Conservation (phyloP, 2,888 invertebrate species). For the Tenthredo amoena region DNA sequence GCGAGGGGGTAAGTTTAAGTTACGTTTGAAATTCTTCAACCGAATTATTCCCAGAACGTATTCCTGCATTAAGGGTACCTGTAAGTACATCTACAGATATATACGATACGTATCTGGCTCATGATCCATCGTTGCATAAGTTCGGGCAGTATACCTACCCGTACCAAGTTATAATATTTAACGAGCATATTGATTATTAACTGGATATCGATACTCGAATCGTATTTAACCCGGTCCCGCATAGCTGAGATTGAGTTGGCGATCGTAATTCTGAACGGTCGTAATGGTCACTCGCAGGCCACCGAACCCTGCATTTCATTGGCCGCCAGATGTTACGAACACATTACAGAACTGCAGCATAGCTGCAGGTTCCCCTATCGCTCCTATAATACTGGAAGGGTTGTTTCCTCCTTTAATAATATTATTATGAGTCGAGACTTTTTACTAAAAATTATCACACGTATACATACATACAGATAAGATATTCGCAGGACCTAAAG, state of each 20-base stretch:
- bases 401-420: background rate
- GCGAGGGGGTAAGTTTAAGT: background rate
- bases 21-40: background rate
- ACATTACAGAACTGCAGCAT: constrained; percentile 43
- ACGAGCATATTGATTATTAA: constrained; percentile 40
- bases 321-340: constrained; percentile 72
- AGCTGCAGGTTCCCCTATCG: background rate
- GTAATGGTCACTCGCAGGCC: constrained; percentile 73
- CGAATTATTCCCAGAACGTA: background rate
- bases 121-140: background rate
- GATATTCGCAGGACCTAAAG: background rate
- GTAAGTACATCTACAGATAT: background rate
- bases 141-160: background rate
- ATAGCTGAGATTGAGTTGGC: constrained; percentile 70
- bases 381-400: background rate
- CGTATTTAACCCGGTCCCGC: background rate
- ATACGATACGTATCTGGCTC: background rate
- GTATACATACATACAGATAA: too few relatives aligned
- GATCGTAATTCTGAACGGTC: constrained; percentile 71
- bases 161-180: constrained; percentile 10
- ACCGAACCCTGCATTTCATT: constrained; percentile 72
- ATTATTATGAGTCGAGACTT: background rate
- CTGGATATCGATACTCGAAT: constrained; percentile 28
- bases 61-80: background rate
- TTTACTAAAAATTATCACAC: background rate